Conservation (phyloP, 1,140 invertebrate genomes). For the Venturia canescens region DNA sequence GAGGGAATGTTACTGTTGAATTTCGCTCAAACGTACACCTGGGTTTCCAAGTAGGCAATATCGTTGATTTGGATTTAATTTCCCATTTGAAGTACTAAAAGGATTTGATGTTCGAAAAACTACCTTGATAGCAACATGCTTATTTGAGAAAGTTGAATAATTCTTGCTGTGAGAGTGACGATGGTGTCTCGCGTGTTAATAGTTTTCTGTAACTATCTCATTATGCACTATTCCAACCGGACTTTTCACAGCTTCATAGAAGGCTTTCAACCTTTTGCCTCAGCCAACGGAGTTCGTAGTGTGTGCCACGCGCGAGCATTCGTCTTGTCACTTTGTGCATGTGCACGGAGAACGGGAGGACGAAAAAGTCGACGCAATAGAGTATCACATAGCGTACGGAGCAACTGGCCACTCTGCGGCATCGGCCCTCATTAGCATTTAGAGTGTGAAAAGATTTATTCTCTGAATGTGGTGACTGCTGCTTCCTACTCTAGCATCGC, state of each 20-base stretch:
- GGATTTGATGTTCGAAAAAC: too few species aligned
- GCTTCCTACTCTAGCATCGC: constrained; percentile 48
- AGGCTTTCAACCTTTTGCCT: background rate
- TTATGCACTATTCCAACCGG: too few species aligned
- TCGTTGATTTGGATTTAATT: background rate
- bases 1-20: background rate
- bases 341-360: background rate
- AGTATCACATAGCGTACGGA: background rate
- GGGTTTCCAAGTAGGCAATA: background rate
- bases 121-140: too few species aligned
- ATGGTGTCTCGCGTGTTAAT: background rate
- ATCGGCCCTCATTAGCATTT: constrained; percentile 67
- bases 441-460: constrained; percentile 67
- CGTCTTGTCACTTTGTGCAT: background rate
- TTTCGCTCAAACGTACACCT: background rate
- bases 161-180: background rate
- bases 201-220: background rate
- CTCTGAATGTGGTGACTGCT: constrained; percentile 56
- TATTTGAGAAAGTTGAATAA: too few species aligned
- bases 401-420: constrained; percentile 10
- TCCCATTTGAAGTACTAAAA: background rate
- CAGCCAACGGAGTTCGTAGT: background rate
- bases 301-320: background rate
- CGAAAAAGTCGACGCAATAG: background rate
- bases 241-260: background rate